Base-by-base conservation (phyloP, 1,140 invertebrate species). In the Drosophila parabipectinata region DNA sequence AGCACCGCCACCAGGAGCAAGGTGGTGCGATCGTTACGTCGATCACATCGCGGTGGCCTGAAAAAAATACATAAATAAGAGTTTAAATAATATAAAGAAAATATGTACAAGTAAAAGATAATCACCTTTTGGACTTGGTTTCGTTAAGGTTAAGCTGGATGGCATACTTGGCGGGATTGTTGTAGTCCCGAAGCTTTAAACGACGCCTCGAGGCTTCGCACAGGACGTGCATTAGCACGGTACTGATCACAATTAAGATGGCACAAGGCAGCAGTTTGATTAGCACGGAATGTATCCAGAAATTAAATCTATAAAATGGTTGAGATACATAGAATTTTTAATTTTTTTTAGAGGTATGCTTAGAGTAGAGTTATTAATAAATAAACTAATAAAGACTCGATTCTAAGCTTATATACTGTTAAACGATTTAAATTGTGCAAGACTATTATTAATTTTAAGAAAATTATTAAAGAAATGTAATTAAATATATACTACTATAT, bases 1-100 rank as follows among this genome's bases (percentile, higher is more conserved):
- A 98, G 93, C 0, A 99, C 96, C 0, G 97, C 97, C 4, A 99
- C 93, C 7, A 99, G 93, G 95, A 99, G 98, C 64, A 95, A 95
- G 0, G 98, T 98, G 0, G 98, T 99, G 67, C 96, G 94, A 90
- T 98, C 96, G 1, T 95, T 95, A 64, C 95, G 92, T 54, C 94
- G 94, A 77, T 96, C 95, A 28, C 94, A 94, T 84, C 95, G 95
- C 10, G 93, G 93, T 14, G 93, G 92, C 34, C 93, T 91, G 60
- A 32, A 12, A 18, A 21, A 21, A 21, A 21, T 21, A 21, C 21
- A 21, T 3, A 21, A 21, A 21, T 21, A 1, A 3, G 21, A 3
- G 21, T 21, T 21, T 3, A 21, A 21, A 21, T 21, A 21, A 21
- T 21, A 21, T 21, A 21, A 21, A 21, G 21, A 21, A 21, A 21